Base-by-base conservation (phyloP, 2,113 vertebrate genomes). In the Dicrurus megarhynchus region DNA sequence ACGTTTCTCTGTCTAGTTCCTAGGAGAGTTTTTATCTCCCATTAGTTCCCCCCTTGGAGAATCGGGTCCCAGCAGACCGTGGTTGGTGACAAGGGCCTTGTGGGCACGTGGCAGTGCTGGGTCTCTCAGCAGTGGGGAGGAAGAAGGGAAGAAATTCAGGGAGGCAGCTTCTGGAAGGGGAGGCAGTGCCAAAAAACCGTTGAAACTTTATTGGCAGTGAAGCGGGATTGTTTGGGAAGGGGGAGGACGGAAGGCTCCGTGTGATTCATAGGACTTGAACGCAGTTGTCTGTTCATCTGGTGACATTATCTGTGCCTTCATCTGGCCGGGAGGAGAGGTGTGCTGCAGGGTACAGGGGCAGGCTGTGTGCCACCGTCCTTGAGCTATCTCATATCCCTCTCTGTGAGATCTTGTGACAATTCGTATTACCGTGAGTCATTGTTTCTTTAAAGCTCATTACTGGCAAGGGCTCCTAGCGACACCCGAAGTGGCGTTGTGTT, bases 381-480 rank as follows among this genome's bases (percentile, higher is more conserved):
- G 90, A 93, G 94, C 89, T 85, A 64, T 88, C 95, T 96, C 93
- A 82, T 27, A 85, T 94, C 95, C 96, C 91, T 87, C 69, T 64
- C 85, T 46, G 46, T 4, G 27, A 87, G 93, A 94, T 94, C 95
- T 78, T 90, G 87, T 92, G 96, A 94, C 95, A 95, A 90, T 89
- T 90, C 11, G 0, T 56, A 64, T 96, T 96, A 92, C 95, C 49
- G 59, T 97, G 97, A 97, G 96, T 97, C 96, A 97, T 95, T 93
- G 87, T 96, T 97, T 95, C 95, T 94, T 89, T 96, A 94, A 94
- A 94, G 89, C 89, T 97, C 82, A 78, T 91, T 96, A 93, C 93
- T 80, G 83, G 96, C 92, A 94, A 94, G 87, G 93, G 74, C 93
- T 96, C 6, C 5, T 4, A 52, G 89, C 3, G 27, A 95, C 88